Conservation (phyloP, 1,140 invertebrate species). For the Ips nitidus region DNA sequence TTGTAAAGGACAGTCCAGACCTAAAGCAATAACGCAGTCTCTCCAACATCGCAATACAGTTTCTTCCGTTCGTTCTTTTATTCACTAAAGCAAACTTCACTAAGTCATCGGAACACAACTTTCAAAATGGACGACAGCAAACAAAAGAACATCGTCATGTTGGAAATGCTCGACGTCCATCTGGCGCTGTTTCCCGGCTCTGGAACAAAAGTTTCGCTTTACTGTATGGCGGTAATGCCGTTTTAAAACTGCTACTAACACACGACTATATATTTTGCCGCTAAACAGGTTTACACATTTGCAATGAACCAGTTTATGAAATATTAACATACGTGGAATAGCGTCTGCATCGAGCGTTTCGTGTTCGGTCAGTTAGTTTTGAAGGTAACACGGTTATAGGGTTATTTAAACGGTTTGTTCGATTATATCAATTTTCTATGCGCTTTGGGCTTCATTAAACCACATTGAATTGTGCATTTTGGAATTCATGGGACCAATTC, state of each 20-base stretch:
- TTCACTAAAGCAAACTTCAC: constrained; percentile 26
- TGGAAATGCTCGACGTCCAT: constrained; percentile 25
- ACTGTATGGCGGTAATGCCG: constrained; percentile 1
- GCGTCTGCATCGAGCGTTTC: too few species aligned
- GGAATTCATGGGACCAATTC: too few species aligned
- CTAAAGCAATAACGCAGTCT: constrained; percentile 4
- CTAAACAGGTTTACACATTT: too few species aligned
- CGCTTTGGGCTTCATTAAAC: too few species aligned
- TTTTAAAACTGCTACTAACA: not conserved
- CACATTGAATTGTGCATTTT: too few species aligned
- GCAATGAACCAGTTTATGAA: too few species aligned
- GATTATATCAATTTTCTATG: too few species aligned
- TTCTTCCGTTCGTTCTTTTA: constrained; percentile 12
- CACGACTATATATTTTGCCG: too few species aligned
- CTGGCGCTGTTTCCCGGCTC: constrained; percentile 27
- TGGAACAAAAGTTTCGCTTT: constrained; percentile 30
- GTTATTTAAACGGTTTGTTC: too few species aligned
- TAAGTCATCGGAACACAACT: constrained; percentile 31
- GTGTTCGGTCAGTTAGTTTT: too few species aligned
- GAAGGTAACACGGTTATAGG: too few species aligned
- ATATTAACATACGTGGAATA: too few species aligned
- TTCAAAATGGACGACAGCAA: constrained; percentile 29
- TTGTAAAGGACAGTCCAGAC: not conserved
- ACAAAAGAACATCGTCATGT: constrained; percentile 27
- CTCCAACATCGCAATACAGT: constrained; percentile 3